phyloP scores from a whole-genome alignment of 2,113 vertebrate species.

The Hemicordylus capensis region DNA sequence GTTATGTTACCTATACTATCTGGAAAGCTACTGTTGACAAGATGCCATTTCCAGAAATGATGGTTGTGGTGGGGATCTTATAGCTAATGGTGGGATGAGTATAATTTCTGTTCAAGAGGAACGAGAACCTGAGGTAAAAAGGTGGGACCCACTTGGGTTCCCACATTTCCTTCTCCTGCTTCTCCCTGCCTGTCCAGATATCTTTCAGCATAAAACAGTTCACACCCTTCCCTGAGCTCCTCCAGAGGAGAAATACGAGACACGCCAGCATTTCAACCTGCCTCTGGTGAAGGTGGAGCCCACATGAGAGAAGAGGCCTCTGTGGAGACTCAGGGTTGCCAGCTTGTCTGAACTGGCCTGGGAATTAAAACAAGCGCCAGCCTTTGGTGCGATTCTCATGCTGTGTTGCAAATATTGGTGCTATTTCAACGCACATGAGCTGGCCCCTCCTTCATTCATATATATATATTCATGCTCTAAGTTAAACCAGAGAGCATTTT shows the following conservation, averaged over 20 bases:
- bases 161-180: rapidly evolving
- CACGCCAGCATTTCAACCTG: rapidly evolving
- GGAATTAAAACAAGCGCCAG: neutral
- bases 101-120: neutral
- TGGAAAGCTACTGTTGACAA: neutral
- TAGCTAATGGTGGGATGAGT: neutral
- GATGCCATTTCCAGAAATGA: rapidly evolving
- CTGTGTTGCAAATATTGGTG: neutral
- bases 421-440: conserved; percentile 35
- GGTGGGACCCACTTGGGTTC: neutral
- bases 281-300: neutral
- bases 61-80: neutral
- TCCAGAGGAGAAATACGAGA: neutral
- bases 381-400: conserved; percentile 25
- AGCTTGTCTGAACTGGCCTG: conserved; percentile 24
- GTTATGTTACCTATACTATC: neutral
- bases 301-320: rapidly evolving
- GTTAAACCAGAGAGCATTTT: conserved; percentile 51
- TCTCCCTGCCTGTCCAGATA: neutral
- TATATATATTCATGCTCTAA: conserved; percentile 40
- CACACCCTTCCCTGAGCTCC: rapidly evolving
- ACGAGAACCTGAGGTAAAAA: neutral
- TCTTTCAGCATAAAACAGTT: neutral
- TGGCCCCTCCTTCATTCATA: neutral
- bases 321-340: neutral